These are phyloP conservation scores for Scelioninae gen. 1 DNA, from an alignment of 2,888 invertebrate genomes.

Conservation along the genomic window DNA sequence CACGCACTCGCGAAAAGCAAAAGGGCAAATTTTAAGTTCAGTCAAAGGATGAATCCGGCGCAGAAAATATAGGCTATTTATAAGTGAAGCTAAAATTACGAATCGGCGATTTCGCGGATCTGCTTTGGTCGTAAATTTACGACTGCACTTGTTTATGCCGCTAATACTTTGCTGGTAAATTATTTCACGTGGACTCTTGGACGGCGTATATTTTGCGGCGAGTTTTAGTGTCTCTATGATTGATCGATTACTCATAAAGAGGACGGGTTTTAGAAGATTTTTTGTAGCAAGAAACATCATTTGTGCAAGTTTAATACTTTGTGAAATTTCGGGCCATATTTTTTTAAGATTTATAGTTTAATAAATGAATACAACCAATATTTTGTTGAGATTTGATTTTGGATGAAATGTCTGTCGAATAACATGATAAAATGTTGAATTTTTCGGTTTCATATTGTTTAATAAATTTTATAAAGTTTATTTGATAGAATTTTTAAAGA, in stretches of 20 bases:
- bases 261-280: too few species aligned
- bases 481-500: too few species aligned
- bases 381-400: too few species aligned
- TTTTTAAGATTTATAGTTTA: too few species aligned
- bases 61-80: slow-evolving; percentile 72
- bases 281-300: too few species aligned
- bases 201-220: not conserved
- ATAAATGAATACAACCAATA: too few species aligned
- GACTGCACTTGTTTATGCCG: slow-evolving; percentile 5
- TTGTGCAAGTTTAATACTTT: too few species aligned
- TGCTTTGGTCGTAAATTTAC: slow-evolving; percentile 39
- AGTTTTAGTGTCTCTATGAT: not conserved
- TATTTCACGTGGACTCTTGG: not conserved
- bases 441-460: too few species aligned
- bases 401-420: too few species aligned
- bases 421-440: too few species aligned
- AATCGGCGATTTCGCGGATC: slow-evolving; percentile 41
- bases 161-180: slow-evolving; percentile 13
- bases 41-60: slow-evolving; percentile 30
- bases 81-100: slow-evolving; percentile 76
- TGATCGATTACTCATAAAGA: not conserved
- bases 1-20: slow-evolving; percentile 17
- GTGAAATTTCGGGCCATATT: too few species aligned
- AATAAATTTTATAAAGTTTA: too few species aligned
- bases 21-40: not conserved